Percentiles rank a stretch among this genome's conserved stretches.
Conservation (phyloP, 2,113 vertebrate species). For the Oplegnathus fasciatus region DNA sequence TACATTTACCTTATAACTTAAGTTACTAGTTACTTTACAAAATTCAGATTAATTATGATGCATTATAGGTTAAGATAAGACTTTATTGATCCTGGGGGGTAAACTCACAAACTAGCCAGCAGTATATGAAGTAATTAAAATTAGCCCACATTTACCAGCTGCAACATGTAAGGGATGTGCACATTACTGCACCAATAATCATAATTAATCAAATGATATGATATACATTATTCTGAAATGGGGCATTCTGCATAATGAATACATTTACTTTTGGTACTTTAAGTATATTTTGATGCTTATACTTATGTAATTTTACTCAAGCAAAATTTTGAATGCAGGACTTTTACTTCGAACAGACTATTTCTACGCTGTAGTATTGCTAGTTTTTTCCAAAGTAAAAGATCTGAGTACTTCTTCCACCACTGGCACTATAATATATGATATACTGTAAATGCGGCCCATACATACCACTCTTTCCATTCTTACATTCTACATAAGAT, state of each 20-base stretch:
- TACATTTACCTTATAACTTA: background rate
- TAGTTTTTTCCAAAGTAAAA: background rate
- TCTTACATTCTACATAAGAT: background rate
- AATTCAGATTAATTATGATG: background rate
- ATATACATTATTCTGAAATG: background rate
- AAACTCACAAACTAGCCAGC: background rate
- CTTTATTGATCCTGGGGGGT: background rate
- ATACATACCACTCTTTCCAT: slow-evolving; percentile 11
- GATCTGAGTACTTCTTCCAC: background rate
- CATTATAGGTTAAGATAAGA: background rate
- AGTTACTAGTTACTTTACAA: background rate
- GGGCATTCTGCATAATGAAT: background rate
- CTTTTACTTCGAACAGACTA: background rate
- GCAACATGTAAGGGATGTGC: too few species aligned
- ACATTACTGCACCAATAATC: background rate
- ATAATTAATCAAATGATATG: background rate
- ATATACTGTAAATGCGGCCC: background rate
- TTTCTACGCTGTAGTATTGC: background rate
- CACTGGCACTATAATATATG: background rate
- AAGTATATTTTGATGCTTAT: background rate
- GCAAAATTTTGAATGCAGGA: too few species aligned
- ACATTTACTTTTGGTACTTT: background rate
- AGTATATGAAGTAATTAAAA: background rate
- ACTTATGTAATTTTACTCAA: too few species aligned
- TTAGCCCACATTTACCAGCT: background rate